Evolutionary conservation across 2,888 invertebrate genomes (phyloP).

Genomic region (Sepiola atlantica): DNA sequence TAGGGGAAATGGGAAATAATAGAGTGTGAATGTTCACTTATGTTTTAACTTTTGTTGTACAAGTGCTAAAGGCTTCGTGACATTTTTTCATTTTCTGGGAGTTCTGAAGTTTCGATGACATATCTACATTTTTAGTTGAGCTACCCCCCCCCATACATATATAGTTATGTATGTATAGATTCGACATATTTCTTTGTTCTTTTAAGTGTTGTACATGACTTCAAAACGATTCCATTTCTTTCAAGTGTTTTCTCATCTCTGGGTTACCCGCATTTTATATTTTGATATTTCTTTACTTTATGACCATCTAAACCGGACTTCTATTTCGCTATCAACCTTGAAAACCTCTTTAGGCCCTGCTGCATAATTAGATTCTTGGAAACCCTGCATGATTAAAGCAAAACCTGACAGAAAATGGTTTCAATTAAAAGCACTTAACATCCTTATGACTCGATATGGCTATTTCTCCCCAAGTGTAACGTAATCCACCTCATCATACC

Average conservation of each 20-base stretch:
- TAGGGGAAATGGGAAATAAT: no score
- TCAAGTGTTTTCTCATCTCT: not conserved
- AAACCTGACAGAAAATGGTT: not conserved
- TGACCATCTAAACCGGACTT: not conserved
- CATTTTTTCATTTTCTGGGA: not conserved
- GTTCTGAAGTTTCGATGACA: not conserved
- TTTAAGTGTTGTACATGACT: not conserved
- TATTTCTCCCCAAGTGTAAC: not conserved
- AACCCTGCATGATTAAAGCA: not conserved
- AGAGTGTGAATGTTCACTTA: no score
- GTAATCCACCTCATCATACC: not conserved
- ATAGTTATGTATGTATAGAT: no score
- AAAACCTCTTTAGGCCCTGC: not conserved
- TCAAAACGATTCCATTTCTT: not conserved
- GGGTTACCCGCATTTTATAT: not conserved
- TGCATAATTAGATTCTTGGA: not conserved
- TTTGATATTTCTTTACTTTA: not conserved
- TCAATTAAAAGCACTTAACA: not conserved
- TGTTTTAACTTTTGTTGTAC: no score
- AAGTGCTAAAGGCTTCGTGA: no score
- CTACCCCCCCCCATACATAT: no score
- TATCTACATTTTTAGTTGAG: not conserved
- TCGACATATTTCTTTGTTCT: not conserved
- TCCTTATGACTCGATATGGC: not conserved
- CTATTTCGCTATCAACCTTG: not conserved